Evolutionary conservation across 2,888 invertebrate species (phyloP), one percentile per base, ranked within the genome.

Genomic region (Rhabditoides inermis): DNA sequence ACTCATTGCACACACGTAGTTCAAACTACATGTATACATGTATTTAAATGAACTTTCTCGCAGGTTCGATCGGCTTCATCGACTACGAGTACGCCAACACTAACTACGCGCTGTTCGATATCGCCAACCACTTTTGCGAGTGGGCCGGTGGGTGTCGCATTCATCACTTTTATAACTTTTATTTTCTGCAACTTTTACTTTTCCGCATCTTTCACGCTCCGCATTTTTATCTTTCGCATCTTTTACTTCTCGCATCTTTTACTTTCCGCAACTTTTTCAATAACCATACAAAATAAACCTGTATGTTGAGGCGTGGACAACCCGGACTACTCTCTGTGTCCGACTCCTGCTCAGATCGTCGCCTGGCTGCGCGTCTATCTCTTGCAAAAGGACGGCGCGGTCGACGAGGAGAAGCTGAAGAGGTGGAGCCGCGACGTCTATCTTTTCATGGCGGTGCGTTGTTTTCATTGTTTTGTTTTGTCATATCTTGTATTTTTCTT

Each of bases 81-180:
- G 98, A 98, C 81, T 95, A 87, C 79, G 95, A 98, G 79, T 98
- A 98, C 79, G 88, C 90, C 20, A 86, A 84, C 56, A 85, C 85
- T 76, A 95, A 94, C 81, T 91, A 88, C 79, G 90, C 90, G 79
- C 88, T 90, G 7, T 94, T 83, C 78, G 95, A 98, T 79, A 90
- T 98, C 77, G 94, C 88, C 46, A 92, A 95, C 81, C 95, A 98
- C 82, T 98, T 98, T 80, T 85, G 87, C 71, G 95, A 98, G 82
- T 94, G 88, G 81, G 89, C 88, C 66, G 95, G 94, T 86, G 26
- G 18, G 5, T 5, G 25, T 7, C 41, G 5, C 22, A 1, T 12
- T 5, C n/a, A n/a, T 10, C 10, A 26, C 26, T 37, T 18, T 41
- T 12, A 15, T 39, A 12, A n/a, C 10, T 39, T 12, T n/a, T n/a